Evolutionary conservation across 2,888 invertebrate species (phyloP), one percentile per base, ranked within the genome.

Genomic region (Heliconius hortense): DNA sequence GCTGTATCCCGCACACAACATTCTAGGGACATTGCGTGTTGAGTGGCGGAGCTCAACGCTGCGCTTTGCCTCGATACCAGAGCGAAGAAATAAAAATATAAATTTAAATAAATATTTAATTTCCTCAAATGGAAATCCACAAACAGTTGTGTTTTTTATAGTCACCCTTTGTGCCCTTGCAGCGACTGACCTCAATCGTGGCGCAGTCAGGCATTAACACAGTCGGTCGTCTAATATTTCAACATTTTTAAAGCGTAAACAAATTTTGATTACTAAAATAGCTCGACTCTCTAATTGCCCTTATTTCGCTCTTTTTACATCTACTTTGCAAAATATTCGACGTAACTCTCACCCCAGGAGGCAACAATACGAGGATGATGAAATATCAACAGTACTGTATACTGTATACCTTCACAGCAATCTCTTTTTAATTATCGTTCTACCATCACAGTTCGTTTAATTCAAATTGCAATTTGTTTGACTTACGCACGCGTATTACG

Each of bases 231-330:
- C 63, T 70, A 74, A 76, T 66, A 73, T 70, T 76, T 70, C 74
- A 77, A 71, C 26, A 59, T 82, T 85, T 84, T 84, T 84, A 85
- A 86, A 86, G 82, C 83, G 79, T 82, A 84, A 84, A 82, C 82
- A 62, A 89, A 89, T 89, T 89, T 89, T 86, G 85, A 89, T 90
- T 89, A 90, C 82, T 84, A 83, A 84, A 86, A 26, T 83, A 88
- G 84, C 86, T 80, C 81, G 82, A 82, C 82, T 84, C 83, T 88
- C 83, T 87, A 84, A 86, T 85, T 84, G 83, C 74, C 86, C 85
- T 88, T 87, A 88, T 89, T 88, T 85, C 84, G 81, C 82, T 85
- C 35, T 39, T 88, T 87, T 89, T 87, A 86, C 83, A 85, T 84
- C 84, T 82, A 82, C 82, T 82, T 85, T 84, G 83, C 82, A 85